Percentiles rank a stretch among this genome's conserved stretches.
These are phyloP conservation scores for Adela reaumurella DNA, from an alignment of 2,888 invertebrate species.

Conservation along the genomic window DNA sequence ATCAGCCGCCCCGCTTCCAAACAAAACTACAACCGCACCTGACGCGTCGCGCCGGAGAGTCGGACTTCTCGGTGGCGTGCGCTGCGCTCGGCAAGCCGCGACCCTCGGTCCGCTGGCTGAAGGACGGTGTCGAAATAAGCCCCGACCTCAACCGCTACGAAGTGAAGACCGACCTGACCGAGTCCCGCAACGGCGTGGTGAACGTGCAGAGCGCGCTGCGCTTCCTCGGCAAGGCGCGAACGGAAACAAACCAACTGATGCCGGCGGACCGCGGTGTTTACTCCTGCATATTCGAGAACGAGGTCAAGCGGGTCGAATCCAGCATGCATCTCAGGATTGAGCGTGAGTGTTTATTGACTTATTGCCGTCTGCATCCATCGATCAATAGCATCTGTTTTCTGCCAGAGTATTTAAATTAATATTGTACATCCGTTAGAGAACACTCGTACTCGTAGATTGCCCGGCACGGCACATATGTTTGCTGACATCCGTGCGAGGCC, in stretches of 20 bases:
- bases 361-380: no score
- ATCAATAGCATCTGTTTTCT: not conserved
- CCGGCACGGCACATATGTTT: no score
- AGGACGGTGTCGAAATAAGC: conserved; percentile 77
- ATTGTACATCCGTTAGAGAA: no score
- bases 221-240: conserved; percentile 76
- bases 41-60: conserved; percentile 75
- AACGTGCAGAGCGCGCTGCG: conserved; percentile 79
- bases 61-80: conserved; percentile 76
- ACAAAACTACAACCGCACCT: conserved; percentile 79
- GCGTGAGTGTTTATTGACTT: conserved; percentile 56
- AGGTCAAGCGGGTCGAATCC: conserved; percentile 82
- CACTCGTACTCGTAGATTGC: no score
- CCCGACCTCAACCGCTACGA: conserved; percentile 77
- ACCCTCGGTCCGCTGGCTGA: conserved; percentile 81
- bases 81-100: conserved; percentile 86
- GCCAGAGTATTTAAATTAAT: no score
- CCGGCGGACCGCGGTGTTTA: conserved; percentile 86
- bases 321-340: conserved; percentile 89
- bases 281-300: conserved; percentile 84
- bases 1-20: conserved; percentile 83
- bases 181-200: conserved; percentile 74
- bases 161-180: conserved; percentile 73
- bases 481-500: no score
- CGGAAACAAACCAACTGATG: conserved; percentile 70